Evolutionary conservation across 1,140 invertebrate species (phyloP).

Genomic region (Zaprionus kolodkinae): DNA sequence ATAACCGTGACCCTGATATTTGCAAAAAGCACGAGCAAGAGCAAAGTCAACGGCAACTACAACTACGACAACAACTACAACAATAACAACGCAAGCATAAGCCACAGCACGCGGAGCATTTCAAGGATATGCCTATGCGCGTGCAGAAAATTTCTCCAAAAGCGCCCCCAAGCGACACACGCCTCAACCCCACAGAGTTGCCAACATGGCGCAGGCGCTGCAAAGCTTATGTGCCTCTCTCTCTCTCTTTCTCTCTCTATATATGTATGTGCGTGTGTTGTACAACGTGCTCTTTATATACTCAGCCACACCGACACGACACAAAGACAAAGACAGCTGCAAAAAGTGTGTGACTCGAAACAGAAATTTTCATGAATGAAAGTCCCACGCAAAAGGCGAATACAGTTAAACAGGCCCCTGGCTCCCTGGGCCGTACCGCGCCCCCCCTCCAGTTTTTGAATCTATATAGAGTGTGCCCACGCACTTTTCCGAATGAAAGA

Average conservation of each 20-base stretch:
- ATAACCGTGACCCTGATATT: constrained; percentile 84
- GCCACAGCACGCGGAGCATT: constrained; percentile 53
- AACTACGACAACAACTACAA: constrained; percentile 17
- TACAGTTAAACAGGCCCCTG: constrained; percentile 27
- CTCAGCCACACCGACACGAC: constrained; percentile 21
- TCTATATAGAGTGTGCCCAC: constrained; percentile 26
- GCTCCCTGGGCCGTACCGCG: not conserved
- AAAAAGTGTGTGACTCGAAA: constrained; percentile 50
- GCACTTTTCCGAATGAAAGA: constrained; percentile 12
- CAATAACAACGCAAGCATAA: constrained; percentile 25
- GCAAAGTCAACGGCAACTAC: constrained; percentile 25
- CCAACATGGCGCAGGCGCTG: constrained; percentile 51
- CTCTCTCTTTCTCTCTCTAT: no score
- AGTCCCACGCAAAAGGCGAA: constrained; percentile 73
- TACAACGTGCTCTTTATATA: constrained; percentile 49
- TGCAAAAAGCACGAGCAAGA: constrained; percentile 50
- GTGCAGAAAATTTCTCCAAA: constrained; percentile 81
- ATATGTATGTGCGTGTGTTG: constrained; percentile 6
- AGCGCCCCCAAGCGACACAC: constrained; percentile 37
- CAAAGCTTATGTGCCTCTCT: constrained; percentile 25
- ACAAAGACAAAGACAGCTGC: constrained; percentile 28
- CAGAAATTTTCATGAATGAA: constrained; percentile 83
- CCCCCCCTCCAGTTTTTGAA: no score
- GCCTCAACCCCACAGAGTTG: constrained; percentile 7
- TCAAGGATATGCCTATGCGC: constrained; percentile 78